Percentiles rank a stretch among this genome's conserved stretches.
These are phyloP conservation scores for Psylliodes chrysocephalus DNA, from an alignment of 2,888 invertebrate genomes.

Conservation along the genomic window DNA sequence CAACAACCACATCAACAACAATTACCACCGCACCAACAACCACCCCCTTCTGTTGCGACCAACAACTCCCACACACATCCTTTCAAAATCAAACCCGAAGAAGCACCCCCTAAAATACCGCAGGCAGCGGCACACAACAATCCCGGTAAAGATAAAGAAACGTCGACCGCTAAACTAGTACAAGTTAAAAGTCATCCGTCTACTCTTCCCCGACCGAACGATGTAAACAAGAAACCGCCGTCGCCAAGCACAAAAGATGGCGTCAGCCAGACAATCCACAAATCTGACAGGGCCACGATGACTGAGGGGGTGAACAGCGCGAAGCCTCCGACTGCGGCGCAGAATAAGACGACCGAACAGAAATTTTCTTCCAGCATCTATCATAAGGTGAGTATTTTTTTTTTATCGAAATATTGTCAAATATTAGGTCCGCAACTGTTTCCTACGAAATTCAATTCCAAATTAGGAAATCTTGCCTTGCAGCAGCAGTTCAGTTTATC, in stretches of 20 bases:
- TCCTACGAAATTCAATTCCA: too few relatives aligned
- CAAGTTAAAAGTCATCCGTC: conserved; percentile 11
- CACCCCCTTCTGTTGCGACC: neutral
- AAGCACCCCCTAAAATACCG: neutral
- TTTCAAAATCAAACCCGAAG: conserved; percentile 9
- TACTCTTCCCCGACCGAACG: conserved; percentile 17
- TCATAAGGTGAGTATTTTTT: conserved; percentile 29
- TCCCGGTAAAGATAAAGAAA: conserved; percentile 3
- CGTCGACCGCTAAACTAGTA: neutral
- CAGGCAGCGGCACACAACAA: neutral
- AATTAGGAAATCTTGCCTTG: too few relatives aligned
- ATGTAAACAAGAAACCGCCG: conserved; percentile 19
- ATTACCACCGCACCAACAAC: neutral
- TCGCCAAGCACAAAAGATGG: conserved; percentile 26
- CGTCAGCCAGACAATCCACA: conserved; percentile 19
- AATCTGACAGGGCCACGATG: conserved; percentile 32
- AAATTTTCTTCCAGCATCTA: conserved; percentile 33
- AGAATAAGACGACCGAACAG: conserved; percentile 13
- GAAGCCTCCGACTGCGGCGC: conserved; percentile 1
- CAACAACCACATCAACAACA: neutral
- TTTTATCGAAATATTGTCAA: too few relatives aligned
- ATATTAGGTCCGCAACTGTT: too few relatives aligned
- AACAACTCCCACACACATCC: neutral
- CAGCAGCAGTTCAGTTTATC: too few relatives aligned
- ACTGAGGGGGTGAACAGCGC: conserved; percentile 27